Base-by-base conservation (phyloP, 1,140 invertebrate species). In the Lepidurus apus region DNA sequence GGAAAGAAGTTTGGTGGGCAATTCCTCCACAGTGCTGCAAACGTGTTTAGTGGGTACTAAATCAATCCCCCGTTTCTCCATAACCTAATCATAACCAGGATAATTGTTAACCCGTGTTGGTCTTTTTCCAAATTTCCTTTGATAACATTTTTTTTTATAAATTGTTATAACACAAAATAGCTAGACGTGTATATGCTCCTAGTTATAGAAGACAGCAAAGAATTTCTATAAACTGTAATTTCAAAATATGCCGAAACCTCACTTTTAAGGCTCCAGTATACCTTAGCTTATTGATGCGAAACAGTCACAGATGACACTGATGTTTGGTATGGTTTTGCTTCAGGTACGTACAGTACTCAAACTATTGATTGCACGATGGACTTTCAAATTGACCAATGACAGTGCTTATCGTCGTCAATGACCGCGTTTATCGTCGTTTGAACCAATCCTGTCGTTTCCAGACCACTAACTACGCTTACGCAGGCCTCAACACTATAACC, bases 41-140 rank as follows among this genome's bases (percentile, higher is more conserved):
- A 80, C 76, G 44, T 77, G 42, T 42, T 74, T 17, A 10, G 65
- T 77, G 24, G 79, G 79, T n/a, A 43, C 44, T 45, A 80, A 44
- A 42, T 80, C 79, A 10, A 80, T 73, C 6, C 79, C 79, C 5
- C 79, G 45, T 17, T 45, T 21, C 45, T 77, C 77, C 45, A 80
- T 45, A 42, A 74, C 53, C 78, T 77, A 77, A 26, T 1, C 13
- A 9, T 10, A 9, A 10, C 26, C 26, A 26, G 26, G 26, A 1
- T 1, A 26, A 26, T 26, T 26, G 26, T 10, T 76, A 44, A 8
- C 6, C 6, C 5, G 17, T 65, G 53, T 65, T 5, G 21, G 13
- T 65, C 10, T n/a, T 7, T 65, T n/a, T 7, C 0, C 6, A 1
- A 21, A 1, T 1, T 65, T n/a, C 53, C 0, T 47, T 47, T 0